Evolutionary conservation across 1,140 invertebrate species (phyloP).

Genomic region (Stegodyphus dumicola): DNA sequence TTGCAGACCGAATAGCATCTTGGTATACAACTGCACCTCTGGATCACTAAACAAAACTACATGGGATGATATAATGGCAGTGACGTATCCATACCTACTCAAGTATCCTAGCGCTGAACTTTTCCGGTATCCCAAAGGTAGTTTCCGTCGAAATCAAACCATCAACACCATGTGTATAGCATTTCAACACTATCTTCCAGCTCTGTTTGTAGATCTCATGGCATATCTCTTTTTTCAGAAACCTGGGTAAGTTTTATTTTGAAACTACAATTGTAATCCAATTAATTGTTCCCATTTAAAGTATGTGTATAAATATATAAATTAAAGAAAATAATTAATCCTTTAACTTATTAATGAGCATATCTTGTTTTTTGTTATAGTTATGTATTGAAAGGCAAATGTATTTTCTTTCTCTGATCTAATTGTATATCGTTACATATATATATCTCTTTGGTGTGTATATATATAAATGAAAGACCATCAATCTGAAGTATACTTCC

Average conservation of each 20-base stretch:
- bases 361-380: too few species aligned
- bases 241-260: constrained; percentile 78
- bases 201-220: constrained; percentile 81
- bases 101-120: constrained; percentile 60
- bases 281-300: too few species aligned
- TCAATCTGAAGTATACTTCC: too few species aligned
- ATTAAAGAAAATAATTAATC: too few species aligned
- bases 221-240: constrained; percentile 78
- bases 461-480: too few species aligned
- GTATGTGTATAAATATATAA: too few species aligned
- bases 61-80: constrained; percentile 74
- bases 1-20: constrained; percentile 74
- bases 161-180: constrained; percentile 82
- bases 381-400: too few species aligned
- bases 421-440: too few species aligned
- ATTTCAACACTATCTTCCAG: constrained; percentile 87
- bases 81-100: constrained; percentile 45
- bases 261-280: too few species aligned
- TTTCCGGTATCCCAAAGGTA: constrained; percentile 59
- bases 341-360: too few species aligned
- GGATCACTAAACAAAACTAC: constrained; percentile 87
- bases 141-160: constrained; percentile 76
- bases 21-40: constrained; percentile 89
- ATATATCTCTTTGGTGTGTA: too few species aligned
- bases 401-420: too few species aligned